These are phyloP conservation scores for Camponotus pennsylvanicus DNA, from an alignment of 1,140 invertebrate species.

Conservation along the genomic window DNA sequence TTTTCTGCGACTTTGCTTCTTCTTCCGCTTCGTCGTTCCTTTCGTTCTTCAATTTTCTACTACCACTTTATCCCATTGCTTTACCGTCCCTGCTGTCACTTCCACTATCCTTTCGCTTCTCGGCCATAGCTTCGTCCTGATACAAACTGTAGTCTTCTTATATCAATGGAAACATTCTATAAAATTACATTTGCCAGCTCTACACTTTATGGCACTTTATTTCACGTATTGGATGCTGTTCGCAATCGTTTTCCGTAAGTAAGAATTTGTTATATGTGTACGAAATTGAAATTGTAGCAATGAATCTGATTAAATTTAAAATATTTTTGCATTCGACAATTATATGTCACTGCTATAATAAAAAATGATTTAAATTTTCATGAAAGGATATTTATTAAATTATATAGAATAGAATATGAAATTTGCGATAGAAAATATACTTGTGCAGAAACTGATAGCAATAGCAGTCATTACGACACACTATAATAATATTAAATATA, in stretches of 20 bases:
- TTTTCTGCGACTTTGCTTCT: conserved; percentile 66
- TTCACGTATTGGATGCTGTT: conserved; percentile 59
- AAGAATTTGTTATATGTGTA: not conserved
- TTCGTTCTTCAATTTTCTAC: conserved; percentile 70
- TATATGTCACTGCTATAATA: not conserved
- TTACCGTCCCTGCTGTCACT: conserved; percentile 55
- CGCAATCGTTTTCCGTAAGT: not conserved
- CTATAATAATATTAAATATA: conserved; percentile 1
- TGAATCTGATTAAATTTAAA: conserved; percentile 5
- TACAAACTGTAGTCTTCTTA: conserved; percentile 76
- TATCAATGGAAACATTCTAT: conserved; percentile 81
- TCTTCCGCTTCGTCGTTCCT: conserved; percentile 14
- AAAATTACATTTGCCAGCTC: conserved; percentile 80
- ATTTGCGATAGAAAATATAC: not conserved
- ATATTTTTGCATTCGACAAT: not conserved
- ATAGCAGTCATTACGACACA: not conserved
- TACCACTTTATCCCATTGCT: conserved; percentile 30
- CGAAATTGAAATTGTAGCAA: not conserved
- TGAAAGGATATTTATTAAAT: not conserved
- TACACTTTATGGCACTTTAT: conserved; percentile 54
- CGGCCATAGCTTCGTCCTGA: conserved; percentile 60
- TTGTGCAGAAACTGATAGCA: not conserved
- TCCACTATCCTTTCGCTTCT: conserved; percentile 38
- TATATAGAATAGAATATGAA: not conserved
- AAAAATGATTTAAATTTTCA: conserved; percentile 5